Percentiles rank a stretch among this genome's conserved stretches.
phyloP scores from a whole-genome alignment of 2,888 invertebrate genomes.

The Penaeus monodon region DNA sequence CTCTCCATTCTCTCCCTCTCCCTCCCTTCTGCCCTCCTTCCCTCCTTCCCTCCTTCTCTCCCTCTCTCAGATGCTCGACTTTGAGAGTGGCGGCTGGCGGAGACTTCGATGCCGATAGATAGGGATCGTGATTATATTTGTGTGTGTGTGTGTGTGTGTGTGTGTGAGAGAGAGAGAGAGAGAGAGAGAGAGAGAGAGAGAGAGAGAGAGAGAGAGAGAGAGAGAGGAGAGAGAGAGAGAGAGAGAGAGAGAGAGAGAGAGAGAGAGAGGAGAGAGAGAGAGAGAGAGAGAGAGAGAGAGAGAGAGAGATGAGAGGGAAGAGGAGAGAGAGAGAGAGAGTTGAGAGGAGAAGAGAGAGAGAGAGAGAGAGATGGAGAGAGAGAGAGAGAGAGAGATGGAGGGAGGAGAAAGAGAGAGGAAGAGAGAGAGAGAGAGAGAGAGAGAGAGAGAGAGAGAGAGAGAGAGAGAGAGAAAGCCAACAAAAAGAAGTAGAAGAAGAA shows the following conservation, averaged over 20 bases:
- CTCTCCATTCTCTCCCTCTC: no score
- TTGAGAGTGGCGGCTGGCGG: no score
- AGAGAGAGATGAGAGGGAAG: not conserved
- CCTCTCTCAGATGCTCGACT: no score
- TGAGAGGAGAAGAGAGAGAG: not conserved
- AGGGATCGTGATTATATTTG: not conserved
- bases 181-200: not conserved
- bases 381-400: not conserved
- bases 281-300: not conserved
- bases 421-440: not conserved
- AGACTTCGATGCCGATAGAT: no score
- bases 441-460: no score
- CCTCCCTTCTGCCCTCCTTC: not conserved
- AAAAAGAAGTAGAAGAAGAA: no score
- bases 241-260: no score
- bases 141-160: slow-evolving; percentile 6
- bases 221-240: not conserved
- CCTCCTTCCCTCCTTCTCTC: not conserved
- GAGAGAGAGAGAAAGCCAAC: no score
- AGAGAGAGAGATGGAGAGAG: no score
- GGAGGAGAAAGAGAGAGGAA: not conserved
- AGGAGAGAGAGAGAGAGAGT: not conserved
- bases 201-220: not conserved
- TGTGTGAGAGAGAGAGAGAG: not conserved
- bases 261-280: not conserved